These are phyloP conservation scores for Noctua comes DNA, from an alignment of 2,888 invertebrate genomes.

Conservation along the genomic window DNA sequence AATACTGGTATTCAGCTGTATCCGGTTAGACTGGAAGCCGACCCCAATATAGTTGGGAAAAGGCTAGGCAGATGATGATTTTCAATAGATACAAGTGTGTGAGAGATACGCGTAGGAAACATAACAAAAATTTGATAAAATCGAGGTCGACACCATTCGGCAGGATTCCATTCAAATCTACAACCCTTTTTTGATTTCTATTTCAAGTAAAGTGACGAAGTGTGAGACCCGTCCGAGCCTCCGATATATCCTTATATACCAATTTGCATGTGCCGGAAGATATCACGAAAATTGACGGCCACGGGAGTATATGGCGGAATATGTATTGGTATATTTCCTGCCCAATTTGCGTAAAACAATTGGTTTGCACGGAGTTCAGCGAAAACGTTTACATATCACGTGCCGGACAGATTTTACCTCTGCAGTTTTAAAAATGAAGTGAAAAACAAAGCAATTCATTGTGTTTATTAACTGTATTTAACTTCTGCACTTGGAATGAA, in stretches of 20 bases:
- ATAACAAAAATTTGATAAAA: constrained; percentile 24
- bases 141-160: constrained; percentile 19
- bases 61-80: no score
- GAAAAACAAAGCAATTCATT: not conserved
- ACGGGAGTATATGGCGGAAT: constrained; percentile 1
- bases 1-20: no score
- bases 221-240: constrained; percentile 15
- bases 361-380: not conserved
- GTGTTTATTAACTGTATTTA: not conserved
- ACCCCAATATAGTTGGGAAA: no score
- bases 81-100: constrained; percentile 4
- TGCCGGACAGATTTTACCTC: not conserved
- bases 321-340: constrained; percentile 27
- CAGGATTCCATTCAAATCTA: constrained; percentile 45
- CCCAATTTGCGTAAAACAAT: constrained; percentile 19
- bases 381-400: not conserved
- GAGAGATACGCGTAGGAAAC: constrained; percentile 7
- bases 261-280: constrained; percentile 41
- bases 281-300: constrained; percentile 27
- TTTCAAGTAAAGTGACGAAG: constrained; percentile 34
- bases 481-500: not conserved
- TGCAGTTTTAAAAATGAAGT: constrained; percentile 2
- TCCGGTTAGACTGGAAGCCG: no score
- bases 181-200: constrained; percentile 50
- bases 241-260: constrained; percentile 29